Evolutionary conservation across 1,140 invertebrate species (phyloP).

Genomic region (Hylyphantes graminicola): DNA sequence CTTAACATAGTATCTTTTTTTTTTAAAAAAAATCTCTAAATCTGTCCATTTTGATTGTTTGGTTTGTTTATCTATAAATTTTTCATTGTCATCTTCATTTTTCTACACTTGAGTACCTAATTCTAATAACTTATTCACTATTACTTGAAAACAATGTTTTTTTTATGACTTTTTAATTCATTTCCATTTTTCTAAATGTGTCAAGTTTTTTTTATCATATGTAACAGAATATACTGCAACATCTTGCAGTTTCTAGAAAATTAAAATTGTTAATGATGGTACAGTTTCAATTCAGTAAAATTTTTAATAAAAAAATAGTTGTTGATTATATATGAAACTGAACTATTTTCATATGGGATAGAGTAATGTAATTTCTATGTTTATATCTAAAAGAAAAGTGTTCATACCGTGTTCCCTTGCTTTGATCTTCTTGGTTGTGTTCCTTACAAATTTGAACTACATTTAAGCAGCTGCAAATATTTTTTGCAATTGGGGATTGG

Average conservation of each 20-base stretch:
- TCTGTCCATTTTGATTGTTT: no score
- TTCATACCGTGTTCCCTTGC: conserved; percentile 1
- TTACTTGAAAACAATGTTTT: no score
- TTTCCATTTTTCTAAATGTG: no score
- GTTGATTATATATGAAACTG: conserved; percentile 41
- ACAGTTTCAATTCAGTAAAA: conserved; percentile 40
- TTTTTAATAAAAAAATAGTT: conserved; percentile 25
- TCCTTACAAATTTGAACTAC: conserved; percentile 14
- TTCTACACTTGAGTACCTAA: no score
- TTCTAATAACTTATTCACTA: no score
- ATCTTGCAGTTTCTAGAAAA: conserved; percentile 34
- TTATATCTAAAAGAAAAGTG: conserved; percentile 20
- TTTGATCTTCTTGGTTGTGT: conserved; percentile 35
- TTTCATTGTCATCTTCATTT: no score
- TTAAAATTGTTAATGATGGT: conserved; percentile 31
- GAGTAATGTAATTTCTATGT: conserved; percentile 39
- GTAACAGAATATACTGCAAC: background rate
- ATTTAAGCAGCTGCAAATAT: conserved; percentile 1
- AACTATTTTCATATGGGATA: conserved; percentile 55
- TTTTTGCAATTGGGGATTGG: background rate
- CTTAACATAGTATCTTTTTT: no score
- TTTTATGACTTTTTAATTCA: no score
- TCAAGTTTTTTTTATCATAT: no score
- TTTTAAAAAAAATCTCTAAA: no score
- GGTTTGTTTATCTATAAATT: no score